These are phyloP conservation scores for Lophius piscatorius DNA, from an alignment of 2,113 vertebrate species.

Conservation along the genomic window DNA sequence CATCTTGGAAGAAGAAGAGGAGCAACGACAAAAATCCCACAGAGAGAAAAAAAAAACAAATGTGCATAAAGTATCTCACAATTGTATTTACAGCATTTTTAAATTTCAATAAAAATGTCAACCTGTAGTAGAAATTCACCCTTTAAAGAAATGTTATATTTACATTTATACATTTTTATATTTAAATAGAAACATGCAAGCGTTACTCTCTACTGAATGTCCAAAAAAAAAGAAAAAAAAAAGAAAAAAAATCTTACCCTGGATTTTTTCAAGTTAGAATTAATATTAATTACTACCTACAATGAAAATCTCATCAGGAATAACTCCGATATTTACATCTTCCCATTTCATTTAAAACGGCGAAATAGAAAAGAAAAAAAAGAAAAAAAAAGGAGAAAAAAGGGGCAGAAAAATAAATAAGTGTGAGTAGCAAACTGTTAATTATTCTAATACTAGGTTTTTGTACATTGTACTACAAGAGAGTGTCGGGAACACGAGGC, in stretches of 20 bases:
- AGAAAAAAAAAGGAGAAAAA: slow-evolving; percentile 45
- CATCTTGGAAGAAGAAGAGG: slow-evolving; percentile 44
- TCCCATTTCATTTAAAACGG: slow-evolving; percentile 60
- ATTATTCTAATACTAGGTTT: slow-evolving; percentile 56
- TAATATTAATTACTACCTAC: slow-evolving; percentile 77
- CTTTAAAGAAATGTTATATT: slow-evolving; percentile 82
- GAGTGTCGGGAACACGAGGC: slow-evolving; percentile 62
- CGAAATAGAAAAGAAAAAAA: slow-evolving; percentile 41
- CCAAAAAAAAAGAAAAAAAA: slow-evolving; percentile 37
- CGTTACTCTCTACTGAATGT: slow-evolving; percentile 76
- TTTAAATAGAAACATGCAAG: slow-evolving; percentile 86
- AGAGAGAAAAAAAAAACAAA: slow-evolving; percentile 47
- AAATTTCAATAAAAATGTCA: slow-evolving; percentile 82
- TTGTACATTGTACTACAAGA: slow-evolving; percentile 61
- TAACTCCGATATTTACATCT: slow-evolving; percentile 64
- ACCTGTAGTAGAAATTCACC: slow-evolving; percentile 82
- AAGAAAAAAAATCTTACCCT: slow-evolving; percentile 72
- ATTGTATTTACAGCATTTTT: slow-evolving; percentile 81
- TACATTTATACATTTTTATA: slow-evolving; percentile 84
- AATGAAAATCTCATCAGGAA: slow-evolving; percentile 73
- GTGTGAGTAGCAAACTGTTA: slow-evolving; percentile 67
- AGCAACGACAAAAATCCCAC: slow-evolving; percentile 52
- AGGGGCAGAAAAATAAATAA: slow-evolving; percentile 75
- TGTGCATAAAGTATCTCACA: slow-evolving; percentile 82
- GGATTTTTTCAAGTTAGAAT: slow-evolving; percentile 78